Conservation (phyloP, 92 coral and sea anemone species). For the Diadumene lineata region DNA sequence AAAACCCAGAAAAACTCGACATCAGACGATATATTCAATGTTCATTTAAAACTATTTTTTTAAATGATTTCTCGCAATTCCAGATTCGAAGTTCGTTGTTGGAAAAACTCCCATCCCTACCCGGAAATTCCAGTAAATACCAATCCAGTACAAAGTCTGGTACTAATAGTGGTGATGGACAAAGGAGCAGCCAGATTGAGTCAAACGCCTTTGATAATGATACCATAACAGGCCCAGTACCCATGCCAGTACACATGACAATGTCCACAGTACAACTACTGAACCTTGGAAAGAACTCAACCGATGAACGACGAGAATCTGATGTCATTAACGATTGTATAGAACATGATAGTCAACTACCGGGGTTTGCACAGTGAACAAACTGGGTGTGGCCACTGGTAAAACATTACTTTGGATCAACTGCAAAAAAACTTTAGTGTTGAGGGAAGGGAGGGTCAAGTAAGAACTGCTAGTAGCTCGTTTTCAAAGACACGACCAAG, state of each 20-base stretch:
- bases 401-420: too few relatives aligned
- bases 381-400: too few relatives aligned
- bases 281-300: constrained; percentile 17
- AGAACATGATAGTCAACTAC: constrained; percentile 19
- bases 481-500: too few relatives aligned
- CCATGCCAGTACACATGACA: constrained; percentile 42
- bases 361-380: constrained; percentile 22
- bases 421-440: too few relatives aligned
- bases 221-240: constrained; percentile 29
- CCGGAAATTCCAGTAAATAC: constrained; percentile 7
- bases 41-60: not conserved
- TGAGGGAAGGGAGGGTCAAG: too few relatives aligned
- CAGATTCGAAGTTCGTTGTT: constrained; percentile 29
- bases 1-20: too few relatives aligned
- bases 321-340: constrained; percentile 29
- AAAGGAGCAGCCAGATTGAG: constrained; percentile 7
- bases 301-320: constrained; percentile 4
- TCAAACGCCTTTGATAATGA: constrained; percentile 16
- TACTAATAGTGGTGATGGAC: constrained; percentile 15
- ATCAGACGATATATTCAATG: too few relatives aligned
- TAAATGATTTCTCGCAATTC: not conserved
- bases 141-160: constrained; percentile 13
- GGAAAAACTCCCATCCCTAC: constrained; percentile 33
- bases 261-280: constrained; percentile 42
- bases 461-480: too few relatives aligned